These are phyloP conservation scores for Helicoverpa zea DNA, from an alignment of 1,140 invertebrate genomes.

Conservation along the genomic window DNA sequence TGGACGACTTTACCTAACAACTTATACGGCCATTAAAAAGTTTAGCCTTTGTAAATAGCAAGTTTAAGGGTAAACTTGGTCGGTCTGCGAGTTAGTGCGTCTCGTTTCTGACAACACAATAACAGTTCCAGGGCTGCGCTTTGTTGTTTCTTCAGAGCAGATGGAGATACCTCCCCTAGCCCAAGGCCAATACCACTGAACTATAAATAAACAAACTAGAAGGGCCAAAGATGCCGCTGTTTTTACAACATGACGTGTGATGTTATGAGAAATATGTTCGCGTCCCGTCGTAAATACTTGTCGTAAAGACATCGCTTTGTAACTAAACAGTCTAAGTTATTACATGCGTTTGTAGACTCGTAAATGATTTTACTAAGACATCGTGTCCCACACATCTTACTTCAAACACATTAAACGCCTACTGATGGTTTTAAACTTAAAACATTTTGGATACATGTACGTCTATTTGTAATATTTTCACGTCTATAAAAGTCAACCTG, in stretches of 20 bases:
- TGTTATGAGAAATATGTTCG: constrained; percentile 11
- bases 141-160: constrained; percentile 19
- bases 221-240: not conserved
- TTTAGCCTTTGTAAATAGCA: constrained; percentile 41
- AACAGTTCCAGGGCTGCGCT: constrained; percentile 21
- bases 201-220: constrained; percentile 10
- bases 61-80: constrained; percentile 35
- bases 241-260: not conserved
- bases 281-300: constrained; percentile 12
- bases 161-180: not conserved
- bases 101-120: constrained; percentile 11
- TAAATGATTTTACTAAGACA: constrained; percentile 15
- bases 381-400: constrained; percentile 10
- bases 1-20: constrained; percentile 33
- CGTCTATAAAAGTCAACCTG: too few relatives aligned
- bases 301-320: not conserved
- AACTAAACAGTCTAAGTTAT: not conserved
- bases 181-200: not conserved
- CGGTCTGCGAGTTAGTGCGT: constrained; percentile 19
- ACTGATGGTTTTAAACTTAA: not conserved
- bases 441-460: not conserved
- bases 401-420: not conserved
- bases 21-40: constrained; percentile 43
- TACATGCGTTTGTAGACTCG: constrained; percentile 3
- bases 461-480: not conserved